A percentile compares a stretch with the other conserved stretches of the same genome.
Evolutionary conservation across 37 sponge, comb jelly and placozoan species (phyloP).

Genomic region (Corticium candelabrum): DNA sequence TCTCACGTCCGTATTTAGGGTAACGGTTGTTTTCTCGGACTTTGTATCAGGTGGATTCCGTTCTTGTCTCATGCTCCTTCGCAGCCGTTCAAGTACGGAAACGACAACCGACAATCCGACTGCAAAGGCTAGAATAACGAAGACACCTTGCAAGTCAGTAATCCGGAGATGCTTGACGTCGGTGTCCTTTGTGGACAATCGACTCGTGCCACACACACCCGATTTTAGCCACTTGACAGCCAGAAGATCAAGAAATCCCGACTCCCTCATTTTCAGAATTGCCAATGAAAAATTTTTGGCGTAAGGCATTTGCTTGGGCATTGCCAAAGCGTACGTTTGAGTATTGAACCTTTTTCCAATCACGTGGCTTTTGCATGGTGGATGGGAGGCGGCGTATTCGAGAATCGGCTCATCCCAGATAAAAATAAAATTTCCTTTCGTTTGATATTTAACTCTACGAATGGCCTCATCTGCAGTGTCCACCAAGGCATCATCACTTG

Average conservation of each 20-base stretch:
- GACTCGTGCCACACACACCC: not conserved
- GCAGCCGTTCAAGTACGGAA: not conserved
- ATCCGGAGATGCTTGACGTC: not conserved
- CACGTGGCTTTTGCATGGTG: not conserved
- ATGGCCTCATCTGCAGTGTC: not conserved
- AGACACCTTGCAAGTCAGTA: not conserved
- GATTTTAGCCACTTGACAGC: not conserved
- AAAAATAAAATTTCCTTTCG: not conserved
- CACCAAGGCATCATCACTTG: not conserved
- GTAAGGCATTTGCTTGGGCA: not conserved
- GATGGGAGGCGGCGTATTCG: not conserved
- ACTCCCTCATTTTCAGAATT: not conserved
- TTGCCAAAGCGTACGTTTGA: not conserved
- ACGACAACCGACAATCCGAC: not conserved
- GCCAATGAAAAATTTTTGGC: not conserved
- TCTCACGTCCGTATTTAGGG: too few relatives aligned
- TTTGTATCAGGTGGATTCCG: too few relatives aligned
- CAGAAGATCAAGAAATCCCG: not conserved
- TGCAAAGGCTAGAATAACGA: not conserved
- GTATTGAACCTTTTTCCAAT: not conserved
- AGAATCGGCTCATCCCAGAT: not conserved
- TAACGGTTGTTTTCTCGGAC: too few relatives aligned
- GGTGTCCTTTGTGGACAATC: not conserved
- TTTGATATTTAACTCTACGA: not conserved
- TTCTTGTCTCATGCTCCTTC: too few relatives aligned